Percentiles rank a stretch among this genome's conserved stretches.
Evolutionary conservation across 2,888 invertebrate species (phyloP).

Genomic region (Plebejus anna): DNA sequence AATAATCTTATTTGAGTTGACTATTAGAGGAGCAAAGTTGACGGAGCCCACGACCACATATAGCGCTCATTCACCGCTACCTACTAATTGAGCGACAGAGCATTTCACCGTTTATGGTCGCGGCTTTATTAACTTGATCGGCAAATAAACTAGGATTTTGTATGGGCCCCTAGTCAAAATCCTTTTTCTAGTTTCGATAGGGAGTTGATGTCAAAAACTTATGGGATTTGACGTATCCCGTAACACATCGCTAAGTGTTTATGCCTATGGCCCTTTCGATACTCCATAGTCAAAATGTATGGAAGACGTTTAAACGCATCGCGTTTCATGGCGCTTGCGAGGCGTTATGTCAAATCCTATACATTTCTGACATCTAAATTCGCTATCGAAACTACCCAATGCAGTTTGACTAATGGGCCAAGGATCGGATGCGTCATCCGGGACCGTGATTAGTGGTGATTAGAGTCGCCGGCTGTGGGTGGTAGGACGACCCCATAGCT

Average conservation of each 20-base stretch:
- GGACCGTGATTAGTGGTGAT: conserved; percentile 76
- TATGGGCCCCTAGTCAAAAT: too few relatives aligned
- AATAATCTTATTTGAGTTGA: conserved; percentile 69
- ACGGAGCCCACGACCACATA: conserved; percentile 71
- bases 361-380: too few relatives aligned
- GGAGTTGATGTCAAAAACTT: too few relatives aligned
- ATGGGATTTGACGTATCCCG: too few relatives aligned
- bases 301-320: too few relatives aligned
- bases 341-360: too few relatives aligned
- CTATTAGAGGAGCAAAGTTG: conserved; percentile 67
- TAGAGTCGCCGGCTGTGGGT: conserved; percentile 72
- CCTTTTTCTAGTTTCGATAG: too few relatives aligned
- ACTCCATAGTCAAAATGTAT: too few relatives aligned
- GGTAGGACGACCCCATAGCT: conserved; percentile 72
- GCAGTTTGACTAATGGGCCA: conserved; percentile 44
- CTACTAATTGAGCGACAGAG: conserved; percentile 74
- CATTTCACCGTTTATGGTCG: conserved; percentile 75
- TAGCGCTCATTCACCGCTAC: conserved; percentile 68
- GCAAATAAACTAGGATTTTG: conserved; percentile 60
- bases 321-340: too few relatives aligned
- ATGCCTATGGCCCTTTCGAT: too few relatives aligned
- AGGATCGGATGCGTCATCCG: conserved; percentile 71
- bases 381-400: too few relatives aligned
- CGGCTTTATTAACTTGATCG: conserved; percentile 68
- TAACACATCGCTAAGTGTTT: too few relatives aligned